A percentile compares a stretch with the other conserved stretches of the same genome.
Evolutionary conservation across 1,140 invertebrate species (phyloP).

Genomic region (Parapsyche elsis): DNA sequence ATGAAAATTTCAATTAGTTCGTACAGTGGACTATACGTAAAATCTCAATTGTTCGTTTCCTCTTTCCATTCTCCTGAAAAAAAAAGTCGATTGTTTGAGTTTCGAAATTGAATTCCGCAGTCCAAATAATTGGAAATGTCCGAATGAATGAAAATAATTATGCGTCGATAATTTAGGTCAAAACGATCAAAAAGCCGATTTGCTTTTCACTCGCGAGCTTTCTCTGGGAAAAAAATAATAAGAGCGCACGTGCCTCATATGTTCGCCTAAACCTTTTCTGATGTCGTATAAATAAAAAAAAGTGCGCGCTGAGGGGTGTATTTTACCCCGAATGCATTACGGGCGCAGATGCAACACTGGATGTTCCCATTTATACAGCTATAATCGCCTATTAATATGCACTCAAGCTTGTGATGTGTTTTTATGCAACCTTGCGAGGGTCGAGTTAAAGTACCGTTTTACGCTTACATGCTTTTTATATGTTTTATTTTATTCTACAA

Average conservation of each 20-base stretch:
- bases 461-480: too few relatives aligned
- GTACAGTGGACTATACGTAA: not conserved
- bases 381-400: conserved; percentile 30
- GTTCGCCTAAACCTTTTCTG: too few relatives aligned
- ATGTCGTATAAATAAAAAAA: too few relatives aligned
- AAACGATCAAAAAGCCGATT: not conserved
- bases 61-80: not conserved
- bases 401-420: conserved; percentile 22
- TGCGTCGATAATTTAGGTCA: not conserved
- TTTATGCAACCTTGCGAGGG: not conserved
- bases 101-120: not conserved
- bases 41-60: not conserved
- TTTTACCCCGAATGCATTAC: not conserved
- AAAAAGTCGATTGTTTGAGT: not conserved
- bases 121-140: not conserved
- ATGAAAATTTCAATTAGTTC: not conserved
- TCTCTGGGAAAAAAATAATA: too few relatives aligned
- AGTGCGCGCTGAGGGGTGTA: not conserved
- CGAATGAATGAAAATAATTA: not conserved
- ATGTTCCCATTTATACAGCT: conserved; percentile 3
- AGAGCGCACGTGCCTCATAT: too few relatives aligned
- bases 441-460: not conserved
- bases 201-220: too few relatives aligned
- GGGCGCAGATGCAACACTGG: conserved; percentile 10
- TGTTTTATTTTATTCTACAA: too few relatives aligned